Evolutionary conservation across 2,888 invertebrate genomes (phyloP).

Genomic region (Callimorpha dominula): DNA sequence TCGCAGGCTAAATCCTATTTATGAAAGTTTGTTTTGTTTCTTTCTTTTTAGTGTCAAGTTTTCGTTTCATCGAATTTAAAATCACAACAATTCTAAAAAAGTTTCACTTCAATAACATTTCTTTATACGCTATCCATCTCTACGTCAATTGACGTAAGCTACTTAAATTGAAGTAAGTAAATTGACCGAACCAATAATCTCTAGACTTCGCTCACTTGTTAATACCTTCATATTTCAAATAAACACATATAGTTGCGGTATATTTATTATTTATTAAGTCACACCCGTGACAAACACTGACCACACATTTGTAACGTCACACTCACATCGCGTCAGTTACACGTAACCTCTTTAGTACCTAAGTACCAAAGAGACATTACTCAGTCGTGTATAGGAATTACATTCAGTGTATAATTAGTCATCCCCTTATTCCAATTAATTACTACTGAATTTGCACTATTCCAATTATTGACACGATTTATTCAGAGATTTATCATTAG

Average conservation of each 20-base stretch:
- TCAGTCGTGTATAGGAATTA: slow-evolving; percentile 32
- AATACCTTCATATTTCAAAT: not conserved
- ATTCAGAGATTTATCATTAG: slow-evolving; percentile 6
- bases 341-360: not conserved
- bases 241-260: not conserved
- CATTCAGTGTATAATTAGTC: slow-evolving; percentile 48
- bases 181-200: not conserved
- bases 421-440: slow-evolving; percentile 40
- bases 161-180: not conserved
- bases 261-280: not conserved
- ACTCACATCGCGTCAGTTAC: slow-evolving; percentile 1
- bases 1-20: too few relatives aligned
- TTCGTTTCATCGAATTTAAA: too few relatives aligned
- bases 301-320: slow-evolving; percentile 17
- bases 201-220: not conserved
- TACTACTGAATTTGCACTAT: slow-evolving; percentile 32
- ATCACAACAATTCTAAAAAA: too few relatives aligned
- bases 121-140: not conserved
- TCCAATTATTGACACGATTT: slow-evolving; percentile 31
- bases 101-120: too few relatives aligned
- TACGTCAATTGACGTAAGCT: not conserved
- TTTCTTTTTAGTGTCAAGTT: too few relatives aligned
- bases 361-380: slow-evolving; percentile 15
- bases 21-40: too few relatives aligned
- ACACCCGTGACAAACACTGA: slow-evolving; percentile 10